Conservation (phyloP, 2,888 invertebrate species). For the Arctia plantaginis region DNA sequence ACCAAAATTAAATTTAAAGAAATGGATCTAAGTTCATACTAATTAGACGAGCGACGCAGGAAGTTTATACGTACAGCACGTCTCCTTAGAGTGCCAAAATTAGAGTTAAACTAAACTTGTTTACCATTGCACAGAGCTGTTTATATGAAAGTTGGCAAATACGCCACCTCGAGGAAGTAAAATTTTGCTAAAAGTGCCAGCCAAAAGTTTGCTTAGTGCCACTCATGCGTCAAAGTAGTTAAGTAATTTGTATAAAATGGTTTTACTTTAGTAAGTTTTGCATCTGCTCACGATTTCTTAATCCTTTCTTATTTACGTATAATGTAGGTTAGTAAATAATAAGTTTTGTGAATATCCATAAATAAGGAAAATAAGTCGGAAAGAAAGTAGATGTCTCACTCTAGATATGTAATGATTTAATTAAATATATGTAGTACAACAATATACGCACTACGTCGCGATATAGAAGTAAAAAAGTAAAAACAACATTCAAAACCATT, state of each 20-base stretch:
- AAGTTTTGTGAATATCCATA: background rate
- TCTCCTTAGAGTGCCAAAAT: constrained; percentile 80
- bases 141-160: constrained; percentile 77
- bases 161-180: constrained; percentile 69
- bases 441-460: too few species aligned
- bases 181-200: constrained; percentile 69
- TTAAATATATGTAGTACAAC: too few species aligned
- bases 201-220: constrained; percentile 59
- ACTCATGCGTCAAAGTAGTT: constrained; percentile 54
- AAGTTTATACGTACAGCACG: constrained; percentile 68
- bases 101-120: constrained; percentile 80
- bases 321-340: too few species aligned
- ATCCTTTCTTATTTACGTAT: constrained; percentile 14
- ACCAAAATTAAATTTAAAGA: constrained; percentile 75
- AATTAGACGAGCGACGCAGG: constrained; percentile 73
- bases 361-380: background rate
- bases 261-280: constrained; percentile 44
- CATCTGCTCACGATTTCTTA: constrained; percentile 34
- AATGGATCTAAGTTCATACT: constrained; percentile 76
- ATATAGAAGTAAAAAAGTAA: too few species aligned
- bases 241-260: constrained; percentile 54
- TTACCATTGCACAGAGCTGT: constrained; percentile 75
- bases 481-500: background rate
- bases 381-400: background rate
- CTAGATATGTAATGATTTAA: background rate